Percentiles rank a stretch among this genome's conserved stretches.
phyloP scores from a whole-genome alignment of 2,797 vertebrate species.

The Parambassis ranga region DNA sequence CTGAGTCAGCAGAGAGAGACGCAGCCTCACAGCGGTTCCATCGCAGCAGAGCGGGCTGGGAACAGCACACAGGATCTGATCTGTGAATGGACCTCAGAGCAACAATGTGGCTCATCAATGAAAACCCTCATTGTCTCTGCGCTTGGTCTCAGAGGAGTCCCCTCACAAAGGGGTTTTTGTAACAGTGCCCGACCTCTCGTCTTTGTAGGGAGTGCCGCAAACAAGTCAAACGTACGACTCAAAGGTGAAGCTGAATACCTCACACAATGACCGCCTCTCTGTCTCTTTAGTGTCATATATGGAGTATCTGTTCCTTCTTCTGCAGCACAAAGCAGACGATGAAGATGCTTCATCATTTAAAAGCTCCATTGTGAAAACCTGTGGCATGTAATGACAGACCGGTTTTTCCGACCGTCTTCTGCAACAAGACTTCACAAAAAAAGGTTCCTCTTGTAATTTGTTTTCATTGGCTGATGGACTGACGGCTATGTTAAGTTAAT shows the following conservation, averaged over 20 bases:
- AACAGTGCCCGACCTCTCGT: slow-evolving; percentile 16
- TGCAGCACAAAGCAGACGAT: slow-evolving; percentile 11
- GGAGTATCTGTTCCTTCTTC: background rate
- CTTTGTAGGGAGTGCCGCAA: slow-evolving; percentile 35
- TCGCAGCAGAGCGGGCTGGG: slow-evolving; percentile 34
- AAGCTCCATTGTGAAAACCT: slow-evolving; percentile 34
- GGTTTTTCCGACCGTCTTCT: slow-evolving; percentile 10
- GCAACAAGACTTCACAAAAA: background rate
- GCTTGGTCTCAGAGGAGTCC: slow-evolving; percentile 49
- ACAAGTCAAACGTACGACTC: slow-evolving; percentile 24
- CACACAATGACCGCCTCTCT: background rate
- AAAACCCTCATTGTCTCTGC: slow-evolving; percentile 71
- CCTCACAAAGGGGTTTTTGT: slow-evolving; percentile 67
- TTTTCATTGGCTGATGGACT: background rate
- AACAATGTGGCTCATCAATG: slow-evolving; percentile 63
- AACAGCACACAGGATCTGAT: slow-evolving; percentile 40
- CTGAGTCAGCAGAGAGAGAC: slow-evolving; percentile 66
- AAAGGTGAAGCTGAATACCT: slow-evolving; percentile 27
- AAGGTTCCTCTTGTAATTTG: background rate
- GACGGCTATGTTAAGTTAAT: background rate
- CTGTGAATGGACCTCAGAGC: slow-evolving; percentile 55
- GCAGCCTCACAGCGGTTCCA: slow-evolving; percentile 41
- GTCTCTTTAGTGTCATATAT: background rate
- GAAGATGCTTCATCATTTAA: slow-evolving; percentile 20
- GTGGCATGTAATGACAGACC: slow-evolving; percentile 25